Conservation (phyloP, 2,797 vertebrate genomes). For the Loris lydekkerianus region DNA sequence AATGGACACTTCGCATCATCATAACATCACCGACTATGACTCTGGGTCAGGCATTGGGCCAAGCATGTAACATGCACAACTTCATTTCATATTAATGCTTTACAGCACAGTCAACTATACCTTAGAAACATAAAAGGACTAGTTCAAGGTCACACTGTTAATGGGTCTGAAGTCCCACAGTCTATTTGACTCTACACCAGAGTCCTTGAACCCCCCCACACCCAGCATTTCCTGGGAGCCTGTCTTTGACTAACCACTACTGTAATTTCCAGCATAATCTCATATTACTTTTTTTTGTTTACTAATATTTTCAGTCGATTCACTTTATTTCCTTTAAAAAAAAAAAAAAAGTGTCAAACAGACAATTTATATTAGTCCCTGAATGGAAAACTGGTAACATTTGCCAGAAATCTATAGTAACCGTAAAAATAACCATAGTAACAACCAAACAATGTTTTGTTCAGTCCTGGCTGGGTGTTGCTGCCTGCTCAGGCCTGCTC, state of each 20-base stretch:
- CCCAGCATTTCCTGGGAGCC: background rate
- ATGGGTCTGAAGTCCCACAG: background rate
- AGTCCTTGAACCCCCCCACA: background rate
- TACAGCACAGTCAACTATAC: slow-evolving; percentile 1
- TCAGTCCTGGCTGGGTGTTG: background rate
- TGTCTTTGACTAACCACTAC: background rate
- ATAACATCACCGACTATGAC: background rate
- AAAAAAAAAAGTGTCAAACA: background rate
- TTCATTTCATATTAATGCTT: background rate
- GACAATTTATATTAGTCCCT: background rate
- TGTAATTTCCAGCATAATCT: background rate
- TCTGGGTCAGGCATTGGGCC: background rate
- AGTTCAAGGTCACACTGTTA: background rate
- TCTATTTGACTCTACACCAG: background rate
- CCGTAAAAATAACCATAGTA: slow-evolving; percentile 33
- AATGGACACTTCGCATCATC: background rate
- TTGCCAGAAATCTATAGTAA: slow-evolving; percentile 24
- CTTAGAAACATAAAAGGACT: background rate
- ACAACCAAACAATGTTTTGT: background rate
- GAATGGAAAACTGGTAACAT: slow-evolving; percentile 45
- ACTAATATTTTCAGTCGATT: slow-evolving; percentile 40
- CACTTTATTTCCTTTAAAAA: background rate
- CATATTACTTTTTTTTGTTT: slow-evolving; percentile 4
- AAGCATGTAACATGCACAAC: background rate
- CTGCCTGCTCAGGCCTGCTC: background rate